Percentiles rank a stretch among this genome's conserved stretches.
phyloP scores from a whole-genome alignment of 53 echinoderm and acorn worm genomes.

The Temnopleurus reevesii region DNA sequence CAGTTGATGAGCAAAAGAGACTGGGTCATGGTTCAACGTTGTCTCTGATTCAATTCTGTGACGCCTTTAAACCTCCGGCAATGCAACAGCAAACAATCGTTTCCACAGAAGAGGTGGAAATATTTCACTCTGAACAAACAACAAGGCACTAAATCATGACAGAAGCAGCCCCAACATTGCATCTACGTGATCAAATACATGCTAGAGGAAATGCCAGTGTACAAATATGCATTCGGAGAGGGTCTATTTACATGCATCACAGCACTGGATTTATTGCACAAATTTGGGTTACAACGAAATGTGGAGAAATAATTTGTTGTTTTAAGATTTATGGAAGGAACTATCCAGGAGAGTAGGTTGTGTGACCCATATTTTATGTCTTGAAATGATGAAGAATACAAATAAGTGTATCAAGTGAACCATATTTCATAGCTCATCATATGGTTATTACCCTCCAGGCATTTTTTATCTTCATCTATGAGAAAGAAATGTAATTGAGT shows the following conservation, averaged over 20 bases:
- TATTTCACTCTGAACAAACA: constrained; percentile 31
- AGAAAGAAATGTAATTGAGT: not conserved
- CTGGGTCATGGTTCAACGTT: not conserved
- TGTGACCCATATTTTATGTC: not conserved
- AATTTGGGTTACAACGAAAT: not conserved
- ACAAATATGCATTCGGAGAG: not conserved
- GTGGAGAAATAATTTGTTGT: not conserved
- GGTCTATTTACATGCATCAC: not conserved
- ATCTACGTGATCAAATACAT: constrained; percentile 10
- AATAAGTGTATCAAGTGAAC: not conserved
- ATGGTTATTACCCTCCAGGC: not conserved
- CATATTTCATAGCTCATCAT: not conserved
- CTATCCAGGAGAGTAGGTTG: not conserved
- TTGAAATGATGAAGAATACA: not conserved
- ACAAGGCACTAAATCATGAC: constrained; percentile 18
- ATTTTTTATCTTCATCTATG: not conserved
- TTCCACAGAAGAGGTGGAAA: not conserved
- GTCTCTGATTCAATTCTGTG: not conserved
- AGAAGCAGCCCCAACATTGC: not conserved
- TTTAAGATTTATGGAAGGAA: not conserved
- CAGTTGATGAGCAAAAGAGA: too few species aligned
- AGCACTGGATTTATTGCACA: not conserved
- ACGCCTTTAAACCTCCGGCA: constrained; percentile 1
- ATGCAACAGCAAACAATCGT: constrained; percentile 1
- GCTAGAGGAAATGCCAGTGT: not conserved